phyloP scores from a whole-genome alignment of 2,888 invertebrate genomes.

The Chrysomela aeneicollis region DNA sequence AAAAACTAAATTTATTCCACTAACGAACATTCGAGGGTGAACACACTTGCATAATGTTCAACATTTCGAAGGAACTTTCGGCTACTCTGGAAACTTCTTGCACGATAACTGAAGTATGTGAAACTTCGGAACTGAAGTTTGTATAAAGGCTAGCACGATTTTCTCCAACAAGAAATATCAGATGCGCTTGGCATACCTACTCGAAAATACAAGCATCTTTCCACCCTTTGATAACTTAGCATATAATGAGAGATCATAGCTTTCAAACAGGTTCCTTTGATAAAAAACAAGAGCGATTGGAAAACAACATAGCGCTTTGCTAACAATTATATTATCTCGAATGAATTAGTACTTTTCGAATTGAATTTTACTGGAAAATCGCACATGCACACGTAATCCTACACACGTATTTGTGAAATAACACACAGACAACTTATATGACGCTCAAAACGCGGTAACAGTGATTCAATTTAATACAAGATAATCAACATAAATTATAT shows the following conservation, averaged over 20 bases:
- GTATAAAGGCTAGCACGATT: slow-evolving; percentile 39
- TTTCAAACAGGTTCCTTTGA: neutral
- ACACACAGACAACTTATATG: neutral
- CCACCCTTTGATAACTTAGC: neutral
- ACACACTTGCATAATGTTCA: slow-evolving; percentile 29
- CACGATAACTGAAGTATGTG: slow-evolving; percentile 39
- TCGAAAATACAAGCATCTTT: neutral
- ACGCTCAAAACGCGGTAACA: slow-evolving; percentile 2
- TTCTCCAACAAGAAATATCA: slow-evolving; percentile 40
- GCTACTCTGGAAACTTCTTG: slow-evolving; percentile 37
- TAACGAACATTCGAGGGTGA: slow-evolving; percentile 29
- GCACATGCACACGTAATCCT: neutral
- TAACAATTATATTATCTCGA: no score
- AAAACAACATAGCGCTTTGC: no score
- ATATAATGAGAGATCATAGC: neutral
- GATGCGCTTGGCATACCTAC: slow-evolving; percentile 29
- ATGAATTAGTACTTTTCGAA: no score
- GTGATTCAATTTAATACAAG: slow-evolving; percentile 17
- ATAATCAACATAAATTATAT: slow-evolving; percentile 11
- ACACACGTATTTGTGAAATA: neutral
- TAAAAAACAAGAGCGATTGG: no score
- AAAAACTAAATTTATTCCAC: slow-evolving; percentile 35
- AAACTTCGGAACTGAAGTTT: slow-evolving; percentile 38
- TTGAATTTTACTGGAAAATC: no score
- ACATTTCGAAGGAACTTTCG: slow-evolving; percentile 34